Evolutionary conservation across 1,140 invertebrate genomes (phyloP).

Genomic region (Drosophila simulans): DNA sequence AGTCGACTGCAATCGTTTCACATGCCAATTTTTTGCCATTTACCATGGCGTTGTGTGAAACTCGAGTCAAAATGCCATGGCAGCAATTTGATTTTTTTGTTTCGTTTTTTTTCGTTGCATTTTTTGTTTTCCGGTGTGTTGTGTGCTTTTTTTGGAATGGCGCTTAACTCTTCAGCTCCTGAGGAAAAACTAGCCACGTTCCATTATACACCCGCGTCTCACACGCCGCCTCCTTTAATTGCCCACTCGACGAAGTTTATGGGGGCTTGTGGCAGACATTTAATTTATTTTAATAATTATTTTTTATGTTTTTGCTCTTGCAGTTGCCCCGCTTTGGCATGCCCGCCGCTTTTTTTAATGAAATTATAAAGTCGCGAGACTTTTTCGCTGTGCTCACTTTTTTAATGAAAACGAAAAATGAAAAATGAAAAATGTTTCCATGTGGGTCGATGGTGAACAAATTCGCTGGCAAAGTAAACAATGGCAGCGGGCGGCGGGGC

Average conservation of each 20-base stretch:
- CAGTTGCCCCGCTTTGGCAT: slow-evolving; percentile 24
- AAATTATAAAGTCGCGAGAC: slow-evolving; percentile 73
- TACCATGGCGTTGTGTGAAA: slow-evolving; percentile 38
- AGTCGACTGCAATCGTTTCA: slow-evolving; percentile 31
- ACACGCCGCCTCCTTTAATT: slow-evolving; percentile 58
- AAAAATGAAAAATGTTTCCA: slow-evolving; percentile 55
- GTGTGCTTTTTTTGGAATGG: slow-evolving; percentile 9
- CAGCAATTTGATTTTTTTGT: slow-evolving; percentile 38
- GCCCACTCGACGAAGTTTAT: slow-evolving; percentile 72
- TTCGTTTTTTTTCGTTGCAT: background rate
- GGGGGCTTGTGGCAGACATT: slow-evolving; percentile 76
- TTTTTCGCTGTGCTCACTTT: slow-evolving; percentile 52
- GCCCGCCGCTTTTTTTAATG: slow-evolving; percentile 73
- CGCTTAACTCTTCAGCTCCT: slow-evolving; percentile 43
- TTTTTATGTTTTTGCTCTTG: slow-evolving; percentile 49
- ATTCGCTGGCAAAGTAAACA: slow-evolving; percentile 68
- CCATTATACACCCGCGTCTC: slow-evolving; percentile 8
- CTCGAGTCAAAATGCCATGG: slow-evolving; percentile 47
- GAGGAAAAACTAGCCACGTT: slow-evolving; percentile 47
- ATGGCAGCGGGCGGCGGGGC: slow-evolving; percentile 17
- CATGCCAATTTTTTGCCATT: slow-evolving; percentile 41
- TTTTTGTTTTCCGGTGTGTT: background rate
- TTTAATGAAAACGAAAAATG: slow-evolving; percentile 76
- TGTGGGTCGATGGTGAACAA: slow-evolving; percentile 69
- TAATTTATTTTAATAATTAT: slow-evolving; percentile 81